Base-by-base conservation (phyloP, 1,140 invertebrate species). In the Melitaea cinxia region DNA sequence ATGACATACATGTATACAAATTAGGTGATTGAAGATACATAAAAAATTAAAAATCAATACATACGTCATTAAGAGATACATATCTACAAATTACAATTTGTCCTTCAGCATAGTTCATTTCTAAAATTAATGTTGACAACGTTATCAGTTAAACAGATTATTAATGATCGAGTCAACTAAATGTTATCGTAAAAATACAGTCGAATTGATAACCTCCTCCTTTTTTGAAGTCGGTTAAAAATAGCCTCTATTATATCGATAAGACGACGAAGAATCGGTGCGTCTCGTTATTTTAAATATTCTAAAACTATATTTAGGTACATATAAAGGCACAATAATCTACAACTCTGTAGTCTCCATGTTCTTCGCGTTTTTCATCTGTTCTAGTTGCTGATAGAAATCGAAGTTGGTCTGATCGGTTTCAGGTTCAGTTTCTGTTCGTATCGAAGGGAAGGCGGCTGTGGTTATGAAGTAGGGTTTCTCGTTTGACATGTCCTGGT, bases 321-420 rank as follows among this genome's bases (percentile, higher is more conserved):
- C 42, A 47, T 47, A 23, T 47, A 47, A 47, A 47, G 42, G 42
- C 42, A 47, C 42, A 47, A 47, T 47, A 19, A 23, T 47, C 17
- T 91, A 95, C 76, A 96, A 90, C 91, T 97, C 96, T 7, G 96
- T 97, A 42, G 96, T 97, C 91, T 97, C 96, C 75, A 97, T 92
- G 90, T 96, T 96, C 80, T 96, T 95, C 9, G 94, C 93, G 76
- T 93, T 93, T 58, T 93, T 93, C 80, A 93, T 89, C 75, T 93
- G 93, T 71, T 93, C 92, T 72, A 92, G 91, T 88, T 93, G 93
- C 68, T 92, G 94, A 76, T 93, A 94, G 75, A 93, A 92, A 70
- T 93, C 94, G 86, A 93, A 95, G 63, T 92, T 94, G 91, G 86
- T 93, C 93, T 87, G 83, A 82, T 88, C 92, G 87, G 83, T 92